Evolutionary conservation across 1,140 invertebrate species (phyloP).

Genomic region (Trissolcus basalis): DNA sequence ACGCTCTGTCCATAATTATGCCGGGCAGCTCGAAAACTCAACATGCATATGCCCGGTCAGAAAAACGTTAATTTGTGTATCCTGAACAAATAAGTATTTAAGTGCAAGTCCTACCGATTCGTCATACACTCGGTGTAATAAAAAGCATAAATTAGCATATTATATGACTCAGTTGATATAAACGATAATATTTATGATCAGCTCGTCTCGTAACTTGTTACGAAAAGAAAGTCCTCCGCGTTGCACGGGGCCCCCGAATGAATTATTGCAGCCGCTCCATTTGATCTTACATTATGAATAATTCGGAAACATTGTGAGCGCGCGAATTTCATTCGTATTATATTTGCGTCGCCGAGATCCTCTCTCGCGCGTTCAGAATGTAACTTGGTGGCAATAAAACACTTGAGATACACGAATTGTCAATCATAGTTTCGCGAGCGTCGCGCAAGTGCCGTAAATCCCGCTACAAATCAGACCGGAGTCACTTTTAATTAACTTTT

Average conservation of each 20-base stretch:
- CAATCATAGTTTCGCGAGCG: conserved; percentile 49
- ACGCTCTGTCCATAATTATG: too few species aligned
- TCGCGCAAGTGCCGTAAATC: conserved; percentile 41
- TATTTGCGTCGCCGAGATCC: conserved; percentile 34
- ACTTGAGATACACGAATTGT: conserved; percentile 48
- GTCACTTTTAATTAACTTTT: neutral
- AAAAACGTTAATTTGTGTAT: conserved; percentile 19
- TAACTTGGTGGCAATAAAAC: conserved; percentile 41
- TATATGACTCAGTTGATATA: conserved; percentile 59
- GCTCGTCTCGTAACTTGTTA: conserved; percentile 58
- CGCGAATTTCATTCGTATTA: conserved; percentile 51
- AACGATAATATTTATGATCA: conserved; percentile 60
- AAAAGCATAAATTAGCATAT: conserved; percentile 60
- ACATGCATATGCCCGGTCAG: too few species aligned
- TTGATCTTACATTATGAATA: conserved; percentile 60
- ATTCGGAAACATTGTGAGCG: conserved; percentile 57
- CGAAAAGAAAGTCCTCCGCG: conserved; percentile 57
- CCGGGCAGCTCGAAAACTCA: too few species aligned
- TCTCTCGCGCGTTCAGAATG: conserved; percentile 30
- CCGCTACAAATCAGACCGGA: conserved; percentile 13
- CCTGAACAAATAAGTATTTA: conserved; percentile 53
- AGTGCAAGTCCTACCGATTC: conserved; percentile 47
- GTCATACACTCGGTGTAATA: conserved; percentile 59
- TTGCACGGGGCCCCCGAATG: conserved; percentile 37
- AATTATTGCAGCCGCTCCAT: conserved; percentile 59